phyloP scores from a whole-genome alignment of 2,888 invertebrate species.

The Tetragonula carbonaria region DNA sequence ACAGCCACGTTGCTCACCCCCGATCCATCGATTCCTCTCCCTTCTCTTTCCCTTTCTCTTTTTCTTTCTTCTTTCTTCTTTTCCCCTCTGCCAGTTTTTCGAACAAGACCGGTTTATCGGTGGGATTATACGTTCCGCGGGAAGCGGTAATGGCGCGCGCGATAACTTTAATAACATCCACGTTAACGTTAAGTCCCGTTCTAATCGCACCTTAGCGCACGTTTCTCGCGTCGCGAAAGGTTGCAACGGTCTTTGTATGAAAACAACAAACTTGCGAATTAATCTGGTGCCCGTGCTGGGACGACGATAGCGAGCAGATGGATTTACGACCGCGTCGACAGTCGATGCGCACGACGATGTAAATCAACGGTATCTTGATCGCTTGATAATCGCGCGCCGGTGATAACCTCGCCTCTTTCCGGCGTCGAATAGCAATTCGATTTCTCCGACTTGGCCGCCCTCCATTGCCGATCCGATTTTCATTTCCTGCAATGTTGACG shows the following conservation, averaged over 20 bases:
- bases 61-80: not conserved
- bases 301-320: not conserved
- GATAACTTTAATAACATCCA: conserved; percentile 13
- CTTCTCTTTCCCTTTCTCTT: not conserved
- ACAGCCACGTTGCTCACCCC: not conserved
- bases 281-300: not conserved
- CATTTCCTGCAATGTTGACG: not conserved
- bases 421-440: conserved; percentile 35
- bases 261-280: conserved; percentile 2
- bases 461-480: not conserved
- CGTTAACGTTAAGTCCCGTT: not conserved
- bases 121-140: not conserved
- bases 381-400: conserved; percentile 32
- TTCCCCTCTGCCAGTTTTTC: not conserved
- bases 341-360: conserved; percentile 31
- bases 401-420: conserved; percentile 53
- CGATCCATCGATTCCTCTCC: not conserved
- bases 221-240: conserved; percentile 4
- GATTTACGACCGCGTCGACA: conserved; percentile 24
- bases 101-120: not conserved
- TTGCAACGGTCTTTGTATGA: not conserved
- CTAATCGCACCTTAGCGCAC: not conserved
- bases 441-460: conserved; percentile 30
- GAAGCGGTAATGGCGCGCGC: conserved; percentile 8
- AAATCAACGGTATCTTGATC: conserved; percentile 32